Percentiles rank a stretch among this genome's conserved stretches.
These are phyloP conservation scores for Fissipunctia ypsillon DNA, from an alignment of 2,888 invertebrate genomes.

Conservation along the genomic window DNA sequence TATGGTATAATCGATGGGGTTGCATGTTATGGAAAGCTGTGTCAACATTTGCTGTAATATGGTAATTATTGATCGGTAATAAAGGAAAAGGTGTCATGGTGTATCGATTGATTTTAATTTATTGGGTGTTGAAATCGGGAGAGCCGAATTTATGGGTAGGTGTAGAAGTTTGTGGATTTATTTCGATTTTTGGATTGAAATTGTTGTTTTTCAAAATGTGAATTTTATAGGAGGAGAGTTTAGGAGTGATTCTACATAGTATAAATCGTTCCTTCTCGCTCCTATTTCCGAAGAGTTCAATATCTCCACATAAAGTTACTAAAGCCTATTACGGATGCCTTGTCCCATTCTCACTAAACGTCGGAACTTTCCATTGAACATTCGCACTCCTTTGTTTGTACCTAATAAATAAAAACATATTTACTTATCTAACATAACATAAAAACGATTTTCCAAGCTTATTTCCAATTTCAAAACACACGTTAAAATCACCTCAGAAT, in stretches of 20 bases:
- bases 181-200: not conserved
- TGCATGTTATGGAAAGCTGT: conserved; percentile 87
- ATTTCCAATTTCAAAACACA: conserved; percentile 27
- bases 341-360: not conserved
- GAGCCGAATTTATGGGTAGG: conserved; percentile 11
- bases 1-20: conserved; percentile 86
- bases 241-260: not conserved
- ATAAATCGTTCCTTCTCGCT: not conserved
- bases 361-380: too few relatives aligned
- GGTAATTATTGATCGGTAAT: conserved; percentile 77
- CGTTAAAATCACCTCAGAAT: conserved; percentile 40
- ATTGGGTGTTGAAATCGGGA: conserved; percentile 58
- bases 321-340: not conserved
- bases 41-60: conserved; percentile 87
- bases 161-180: not conserved
- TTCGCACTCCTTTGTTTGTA: not conserved
- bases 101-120: conserved; percentile 70
- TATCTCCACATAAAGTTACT: not conserved
- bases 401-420: too few relatives aligned
- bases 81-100: conserved; percentile 72
- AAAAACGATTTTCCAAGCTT: not conserved
- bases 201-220: not conserved
- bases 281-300: not conserved
- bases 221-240: not conserved
- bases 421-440: not conserved